Evolutionary conservation across 2,888 invertebrate genomes (phyloP), one percentile per base, ranked within the genome.

Genomic region (Tyria jacobaeae): DNA sequence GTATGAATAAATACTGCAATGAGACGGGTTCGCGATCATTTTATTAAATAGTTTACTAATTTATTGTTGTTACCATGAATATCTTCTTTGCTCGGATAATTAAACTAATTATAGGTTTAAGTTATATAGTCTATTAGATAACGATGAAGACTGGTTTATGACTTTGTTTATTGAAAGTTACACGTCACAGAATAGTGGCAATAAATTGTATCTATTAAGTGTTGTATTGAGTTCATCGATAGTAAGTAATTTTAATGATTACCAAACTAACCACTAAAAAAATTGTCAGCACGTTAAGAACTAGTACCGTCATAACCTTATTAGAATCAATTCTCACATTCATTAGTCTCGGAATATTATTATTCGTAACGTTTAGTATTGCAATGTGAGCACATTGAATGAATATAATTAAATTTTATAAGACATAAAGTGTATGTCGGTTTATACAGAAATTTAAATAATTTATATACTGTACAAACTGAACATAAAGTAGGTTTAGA

Each of bases 281-380:
- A 31, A 31, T 6, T 64, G 68, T 71, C 66, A 69, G 79, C 79
- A 78, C 64, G 52, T 57, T 73, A 66, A 72, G 85, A 41, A 31
- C 72, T 78, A 77, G 77, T 81, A 82, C 62, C 62, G 56, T 62
- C 76, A 78, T 78, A 66, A 70, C 70, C 73, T 39, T 70, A 74
- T 79, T 79, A 78, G 71, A 67, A 66, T 65, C 58, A 64, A 75
- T 86, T 86, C 86, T 79, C 86, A 87, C 83, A 85, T 83, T 81
- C 75, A 80, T 81, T 82, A 81, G 51, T 60, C 50, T 66, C 56
- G 56, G 64, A 63, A 73, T 68, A 65, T 41, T 54, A n/a, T n/a
- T n/a, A n/a, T 64, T 61, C 62, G 61, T 41, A 65, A 65, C 60
- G 70, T 70, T 49, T 44, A 62, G 56, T 54, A 63, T 34, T 62